Evolutionary conservation across 2,797 vertebrate species (phyloP), one percentile per base, ranked within the genome.

Genomic region (Chromis chromis): DNA sequence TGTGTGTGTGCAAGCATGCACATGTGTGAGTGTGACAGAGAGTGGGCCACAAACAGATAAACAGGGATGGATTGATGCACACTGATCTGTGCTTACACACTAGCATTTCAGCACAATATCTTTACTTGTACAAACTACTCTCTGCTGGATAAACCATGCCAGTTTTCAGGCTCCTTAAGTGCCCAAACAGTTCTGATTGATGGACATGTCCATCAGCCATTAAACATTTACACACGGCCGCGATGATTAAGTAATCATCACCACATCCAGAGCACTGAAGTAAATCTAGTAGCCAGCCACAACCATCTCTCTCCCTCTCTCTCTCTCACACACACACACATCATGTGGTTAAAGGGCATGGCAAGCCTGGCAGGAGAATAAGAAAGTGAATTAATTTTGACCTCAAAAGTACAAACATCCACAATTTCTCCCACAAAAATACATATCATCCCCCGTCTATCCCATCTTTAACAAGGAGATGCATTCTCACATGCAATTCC

Each of bases 181-280:
- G 54, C 54, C 65, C 39, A 0, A 14, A 24, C 62, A 69, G 55
- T 44, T 24, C 33, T 77, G 83, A 86, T 83, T 86, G 90, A 92
- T 87, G 76, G 81, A 86, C 63, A 8, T 21, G 69, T 67, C 70
- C 6, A 70, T 79, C 86, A 87, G 81, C 76, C 22, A 56, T 68
- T 85, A 69, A 79, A 79, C 67, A 82, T 85, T 83, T 85, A 83
- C 82, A 66, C 69, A 48, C 50, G 31, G 48, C 39, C 58, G 54
- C 10, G 69, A 78, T 78, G 86, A 88, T 88, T 82, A 86, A 83
- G 81, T 78, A 70, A 82, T 85, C 83, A 88, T 76, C 22, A 12
- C 69, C 48, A 65, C 77, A 65, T 76, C 82, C 73, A 24, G 40
- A 63, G 76, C 72, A 19, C 57, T 48, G 74, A 72, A 39, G 55